A percentile compares a stretch with the other conserved stretches of the same genome.
phyloP scores from a whole-genome alignment of 2,113 vertebrate species.

The Sinocyclocheilus rhinocerous region DNA sequence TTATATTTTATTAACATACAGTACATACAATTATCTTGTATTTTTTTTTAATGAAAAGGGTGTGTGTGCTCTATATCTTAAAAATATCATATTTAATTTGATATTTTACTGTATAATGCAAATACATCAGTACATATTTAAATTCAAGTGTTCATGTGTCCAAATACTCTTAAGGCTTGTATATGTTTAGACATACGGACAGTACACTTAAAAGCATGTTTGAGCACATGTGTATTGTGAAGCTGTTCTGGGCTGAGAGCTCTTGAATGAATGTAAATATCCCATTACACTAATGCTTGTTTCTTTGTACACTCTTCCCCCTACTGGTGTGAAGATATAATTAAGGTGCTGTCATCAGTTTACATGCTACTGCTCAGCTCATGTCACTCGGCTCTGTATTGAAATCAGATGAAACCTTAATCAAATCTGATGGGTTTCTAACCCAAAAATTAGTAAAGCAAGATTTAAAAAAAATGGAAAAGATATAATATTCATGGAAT shows the following conservation, averaged over 20 bases:
- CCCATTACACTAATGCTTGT: slow-evolving; percentile 61
- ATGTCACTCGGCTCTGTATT: background rate
- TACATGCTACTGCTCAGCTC: slow-evolving; percentile 61
- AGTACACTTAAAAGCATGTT: slow-evolving; percentile 18
- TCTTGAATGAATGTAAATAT: slow-evolving; percentile 57
- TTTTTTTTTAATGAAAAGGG: background rate
- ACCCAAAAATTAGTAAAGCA: background rate
- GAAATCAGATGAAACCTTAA: background rate
- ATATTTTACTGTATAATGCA: background rate
- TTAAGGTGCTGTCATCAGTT: slow-evolving; percentile 56
- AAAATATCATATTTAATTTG: background rate
- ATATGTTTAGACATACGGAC: background rate
- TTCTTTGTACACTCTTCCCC: slow-evolving; percentile 79
- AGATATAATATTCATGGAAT: background rate
- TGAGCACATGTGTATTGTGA: slow-evolving; percentile 24
- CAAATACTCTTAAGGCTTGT: background rate
- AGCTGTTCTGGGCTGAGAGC: slow-evolving; percentile 27
- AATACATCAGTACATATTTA: background rate
- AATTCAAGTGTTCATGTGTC: background rate
- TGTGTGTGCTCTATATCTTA: background rate
- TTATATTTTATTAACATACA: no score
- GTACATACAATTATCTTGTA: no score
- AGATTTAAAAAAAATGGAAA: background rate
- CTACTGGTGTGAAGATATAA: slow-evolving; percentile 75
- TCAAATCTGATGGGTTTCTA: background rate